Evolutionary conservation across 53 echinoderm and acorn worm genomes (phyloP).

Genomic region (Stichopus horrens): DNA sequence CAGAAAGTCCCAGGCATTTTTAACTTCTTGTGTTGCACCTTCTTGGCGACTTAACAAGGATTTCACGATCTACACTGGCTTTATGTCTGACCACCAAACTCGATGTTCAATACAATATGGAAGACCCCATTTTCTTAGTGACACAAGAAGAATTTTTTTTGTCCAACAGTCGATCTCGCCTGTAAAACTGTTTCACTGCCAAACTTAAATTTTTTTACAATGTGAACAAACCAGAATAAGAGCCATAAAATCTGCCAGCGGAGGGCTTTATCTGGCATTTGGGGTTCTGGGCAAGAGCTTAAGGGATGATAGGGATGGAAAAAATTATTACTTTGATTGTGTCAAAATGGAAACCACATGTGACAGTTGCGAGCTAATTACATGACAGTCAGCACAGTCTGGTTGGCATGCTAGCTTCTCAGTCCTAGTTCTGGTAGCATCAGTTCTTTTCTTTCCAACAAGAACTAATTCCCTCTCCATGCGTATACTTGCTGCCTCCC

Average conservation of each 20-base stretch:
- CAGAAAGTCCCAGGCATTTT: conserved; percentile 10
- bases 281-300: conserved; percentile 50
- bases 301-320: conserved; percentile 43
- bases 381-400: conserved; percentile 40
- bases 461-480: conserved; percentile 3
- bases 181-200: conserved; percentile 46
- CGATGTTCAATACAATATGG: conserved; percentile 23
- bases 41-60: conserved; percentile 46
- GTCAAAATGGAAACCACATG: conserved; percentile 50
- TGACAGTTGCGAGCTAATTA: conserved; percentile 51
- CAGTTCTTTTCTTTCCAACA: neutral
- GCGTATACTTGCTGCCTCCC: neutral
- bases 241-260: conserved; percentile 40
- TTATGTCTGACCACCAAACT: conserved; percentile 47
- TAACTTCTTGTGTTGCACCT: conserved; percentile 36
- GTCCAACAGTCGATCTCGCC: conserved; percentile 32
- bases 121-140: conserved; percentile 26
- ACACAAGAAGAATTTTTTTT: conserved; percentile 28
- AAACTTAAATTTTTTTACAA: conserved; percentile 49
- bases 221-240: conserved; percentile 46
- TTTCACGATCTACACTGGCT: conserved; percentile 35
- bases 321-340: conserved; percentile 49
- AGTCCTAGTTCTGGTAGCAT: conserved; percentile 14
- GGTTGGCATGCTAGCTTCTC: conserved; percentile 30
- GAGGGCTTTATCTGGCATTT: conserved; percentile 49